phyloP scores from a whole-genome alignment of 1,140 invertebrate genomes.

The Ceratosolen fusciceps region DNA sequence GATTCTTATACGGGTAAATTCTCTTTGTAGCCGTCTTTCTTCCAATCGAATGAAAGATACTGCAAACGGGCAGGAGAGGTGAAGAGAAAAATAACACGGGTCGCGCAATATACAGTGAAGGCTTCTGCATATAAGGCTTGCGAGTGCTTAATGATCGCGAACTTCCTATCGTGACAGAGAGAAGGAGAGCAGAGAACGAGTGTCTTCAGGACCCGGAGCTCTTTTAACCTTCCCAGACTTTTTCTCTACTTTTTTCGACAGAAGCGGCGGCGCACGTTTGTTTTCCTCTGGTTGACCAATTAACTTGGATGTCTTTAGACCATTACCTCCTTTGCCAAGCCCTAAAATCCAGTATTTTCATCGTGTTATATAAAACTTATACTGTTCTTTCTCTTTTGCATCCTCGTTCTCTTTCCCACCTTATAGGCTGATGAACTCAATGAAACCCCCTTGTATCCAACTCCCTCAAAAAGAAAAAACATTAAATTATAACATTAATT shows the following conservation, averaged over 20 bases:
- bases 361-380: constrained; percentile 6
- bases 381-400: too few relatives aligned
- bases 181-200: constrained; percentile 6
- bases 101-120: background rate
- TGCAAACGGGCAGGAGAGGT: background rate
- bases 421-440: background rate
- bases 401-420: too few relatives aligned
- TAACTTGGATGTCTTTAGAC: constrained; percentile 38
- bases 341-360: background rate
- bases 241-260: background rate
- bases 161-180: constrained; percentile 4
- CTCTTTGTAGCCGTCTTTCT: background rate
- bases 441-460: too few relatives aligned
- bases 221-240: background rate
- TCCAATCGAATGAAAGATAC: background rate
- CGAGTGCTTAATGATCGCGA: constrained; percentile 8
- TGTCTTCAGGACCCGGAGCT: background rate
- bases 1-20: constrained; percentile 49
- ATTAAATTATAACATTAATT: too few relatives aligned
- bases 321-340: constrained; percentile 30
- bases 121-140: background rate
- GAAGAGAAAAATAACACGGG: background rate
- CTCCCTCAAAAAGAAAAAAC: too few relatives aligned
- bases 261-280: constrained; percentile 3
- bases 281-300: constrained; percentile 36